These are phyloP conservation scores for Octopus bimaculoides DNA, from an alignment of 1,140 invertebrate genomes.

Conservation along the genomic window DNA sequence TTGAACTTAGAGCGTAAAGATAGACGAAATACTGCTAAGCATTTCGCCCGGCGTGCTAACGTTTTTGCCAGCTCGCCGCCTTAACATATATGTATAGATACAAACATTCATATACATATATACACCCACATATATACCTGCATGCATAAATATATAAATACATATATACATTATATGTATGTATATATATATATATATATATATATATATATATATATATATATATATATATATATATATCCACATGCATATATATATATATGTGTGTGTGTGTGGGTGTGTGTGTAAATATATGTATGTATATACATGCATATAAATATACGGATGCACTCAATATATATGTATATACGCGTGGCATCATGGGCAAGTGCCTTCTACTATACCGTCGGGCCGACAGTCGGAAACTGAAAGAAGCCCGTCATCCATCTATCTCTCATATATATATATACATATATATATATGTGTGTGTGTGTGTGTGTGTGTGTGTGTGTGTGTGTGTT, in stretches of 20 bases:
- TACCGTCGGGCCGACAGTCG: not conserved
- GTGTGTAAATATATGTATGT: not conserved
- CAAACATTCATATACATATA: not conserved
- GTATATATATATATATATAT: not conserved
- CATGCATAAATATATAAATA: not conserved
- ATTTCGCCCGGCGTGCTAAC: no score
- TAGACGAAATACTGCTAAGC: no score
- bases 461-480: no score
- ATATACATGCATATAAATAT: no score
- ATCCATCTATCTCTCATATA: not conserved
- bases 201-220: not conserved
- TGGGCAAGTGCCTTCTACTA: not conserved
- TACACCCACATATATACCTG: not conserved
- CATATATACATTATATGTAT: not conserved
- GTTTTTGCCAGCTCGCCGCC: no score
- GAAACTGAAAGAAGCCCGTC: not conserved
- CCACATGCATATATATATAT: not conserved
- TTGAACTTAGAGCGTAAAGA: no score
- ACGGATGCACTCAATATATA: not conserved
- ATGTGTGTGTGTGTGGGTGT: not conserved
- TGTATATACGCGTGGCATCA: not conserved
- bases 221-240: slow-evolving; percentile 4
- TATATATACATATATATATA: not conserved
- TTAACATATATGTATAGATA: not conserved
- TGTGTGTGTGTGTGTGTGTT: no score